A percentile compares a stretch with the other conserved stretches of the same genome.
Evolutionary conservation across 92 coral and sea anemone species (phyloP).

Genomic region (Actinostola sp.): DNA sequence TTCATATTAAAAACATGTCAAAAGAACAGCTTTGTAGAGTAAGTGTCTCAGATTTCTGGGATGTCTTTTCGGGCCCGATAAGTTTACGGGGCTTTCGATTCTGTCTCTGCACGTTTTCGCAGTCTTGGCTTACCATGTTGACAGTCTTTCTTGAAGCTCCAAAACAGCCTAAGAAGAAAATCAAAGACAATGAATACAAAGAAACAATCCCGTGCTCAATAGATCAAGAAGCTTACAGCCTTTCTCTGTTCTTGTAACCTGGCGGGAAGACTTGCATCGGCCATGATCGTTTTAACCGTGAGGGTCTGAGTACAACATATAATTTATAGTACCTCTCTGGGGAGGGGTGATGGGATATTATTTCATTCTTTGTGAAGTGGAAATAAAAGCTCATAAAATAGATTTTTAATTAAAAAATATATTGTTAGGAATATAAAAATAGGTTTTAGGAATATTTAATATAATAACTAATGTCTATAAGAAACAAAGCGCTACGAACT

Average conservation of each 20-base stretch:
- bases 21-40: too few species aligned
- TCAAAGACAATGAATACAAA: neutral
- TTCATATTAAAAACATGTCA: too few species aligned
- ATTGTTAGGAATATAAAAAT: too few species aligned
- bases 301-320: conserved; percentile 13
- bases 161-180: conserved; percentile 54
- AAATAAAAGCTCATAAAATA: too few species aligned
- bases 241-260: conserved; percentile 81
- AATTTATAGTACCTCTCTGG: neutral
- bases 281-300: conserved; percentile 35
- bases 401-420: too few species aligned
- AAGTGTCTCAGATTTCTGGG: too few species aligned
- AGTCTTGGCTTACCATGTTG: conserved; percentile 68
- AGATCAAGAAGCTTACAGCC: conserved; percentile 47
- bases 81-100: too few species aligned
- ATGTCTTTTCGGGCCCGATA: too few species aligned
- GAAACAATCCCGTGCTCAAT: neutral
- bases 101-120: too few species aligned
- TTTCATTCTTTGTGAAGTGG: neutral
- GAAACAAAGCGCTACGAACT: neutral
- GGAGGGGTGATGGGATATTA: conserved; percentile 12
- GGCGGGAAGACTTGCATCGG: conserved; percentile 16
- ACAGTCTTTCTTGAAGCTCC: conserved; percentile 68
- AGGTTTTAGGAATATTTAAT: too few species aligned
- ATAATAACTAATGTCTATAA: too few species aligned